These are phyloP conservation scores for Podarcis lilfordi DNA, from an alignment of 2,797 vertebrate species.

Conservation along the genomic window DNA sequence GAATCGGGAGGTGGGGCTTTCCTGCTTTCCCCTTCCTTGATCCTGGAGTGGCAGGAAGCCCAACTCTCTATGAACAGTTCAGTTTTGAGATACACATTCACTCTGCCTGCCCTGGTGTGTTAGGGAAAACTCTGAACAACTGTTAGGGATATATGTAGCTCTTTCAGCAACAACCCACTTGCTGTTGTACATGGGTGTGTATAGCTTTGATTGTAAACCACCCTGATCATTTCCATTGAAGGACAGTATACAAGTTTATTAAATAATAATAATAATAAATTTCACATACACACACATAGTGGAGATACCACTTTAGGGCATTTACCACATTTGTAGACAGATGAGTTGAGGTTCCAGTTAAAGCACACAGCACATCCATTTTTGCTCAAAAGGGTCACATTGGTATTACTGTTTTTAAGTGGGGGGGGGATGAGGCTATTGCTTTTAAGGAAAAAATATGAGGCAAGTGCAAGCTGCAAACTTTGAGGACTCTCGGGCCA, in stretches of 20 bases:
- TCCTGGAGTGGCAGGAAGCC: not conserved
- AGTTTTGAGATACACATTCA: not conserved
- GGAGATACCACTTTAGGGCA: not conserved
- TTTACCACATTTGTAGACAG: not conserved
- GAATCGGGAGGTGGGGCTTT: not conserved
- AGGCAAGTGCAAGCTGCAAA: not conserved
- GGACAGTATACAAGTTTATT: not conserved
- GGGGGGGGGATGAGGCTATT: not conserved
- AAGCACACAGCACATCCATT: not conserved
- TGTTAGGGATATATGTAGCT: not conserved
- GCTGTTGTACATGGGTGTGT: not conserved
- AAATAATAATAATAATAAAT: not conserved
- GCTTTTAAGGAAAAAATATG: no score
- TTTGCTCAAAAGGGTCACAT: not conserved
- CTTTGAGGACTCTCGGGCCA: not conserved
- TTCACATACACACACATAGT: not conserved
- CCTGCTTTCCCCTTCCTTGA: not conserved
- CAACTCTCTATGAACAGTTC: not conserved
- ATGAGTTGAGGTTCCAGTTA: not conserved
- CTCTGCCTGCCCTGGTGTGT: not conserved
- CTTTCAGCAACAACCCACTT: not conserved
- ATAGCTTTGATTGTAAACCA: not conserved
- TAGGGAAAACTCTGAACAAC: not conserved
- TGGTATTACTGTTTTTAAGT: not conserved
- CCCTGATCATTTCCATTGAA: not conserved